Percentiles rank a stretch among this genome's conserved stretches.
phyloP scores from a whole-genome alignment of 2,113 vertebrate genomes.

The Tricholaema leucomelas region DNA sequence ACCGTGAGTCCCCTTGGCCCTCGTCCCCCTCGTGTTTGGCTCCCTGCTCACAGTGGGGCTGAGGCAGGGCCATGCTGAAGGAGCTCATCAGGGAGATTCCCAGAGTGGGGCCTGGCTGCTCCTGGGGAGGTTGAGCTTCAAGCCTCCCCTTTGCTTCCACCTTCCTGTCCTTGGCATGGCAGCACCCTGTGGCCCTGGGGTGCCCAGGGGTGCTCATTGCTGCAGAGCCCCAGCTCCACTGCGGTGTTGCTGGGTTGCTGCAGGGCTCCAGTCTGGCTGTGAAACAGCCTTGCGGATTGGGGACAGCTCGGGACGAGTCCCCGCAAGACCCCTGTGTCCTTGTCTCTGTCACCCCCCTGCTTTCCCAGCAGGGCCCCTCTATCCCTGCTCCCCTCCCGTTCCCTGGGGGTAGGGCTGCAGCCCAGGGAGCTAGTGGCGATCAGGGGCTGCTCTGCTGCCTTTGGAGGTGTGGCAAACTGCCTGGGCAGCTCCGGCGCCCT shows the following conservation, averaged over 20 bases:
- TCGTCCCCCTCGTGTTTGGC: neutral
- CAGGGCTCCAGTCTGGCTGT: neutral
- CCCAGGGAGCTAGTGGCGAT: neutral
- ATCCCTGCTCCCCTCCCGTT: neutral
- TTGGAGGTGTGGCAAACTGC: neutral
- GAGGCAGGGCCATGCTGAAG: neutral
- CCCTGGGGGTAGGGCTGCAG: neutral
- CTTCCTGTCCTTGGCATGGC: neutral
- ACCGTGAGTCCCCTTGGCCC: neutral
- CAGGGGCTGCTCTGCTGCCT: neutral
- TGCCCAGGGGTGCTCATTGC: neutral
- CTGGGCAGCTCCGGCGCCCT: neutral
- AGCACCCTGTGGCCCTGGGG: neutral
- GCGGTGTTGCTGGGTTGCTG: neutral
- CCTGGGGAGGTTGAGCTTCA: neutral
- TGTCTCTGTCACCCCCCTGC: neutral
- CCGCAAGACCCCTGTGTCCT: neutral
- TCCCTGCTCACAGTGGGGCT: rapidly evolving
- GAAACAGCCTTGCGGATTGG: neutral
- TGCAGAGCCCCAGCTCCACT: neutral
- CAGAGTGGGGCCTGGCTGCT: neutral
- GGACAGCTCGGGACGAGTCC: neutral
- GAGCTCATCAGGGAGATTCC: neutral
- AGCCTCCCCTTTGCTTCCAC: neutral
- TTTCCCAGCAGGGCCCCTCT: neutral